Percentiles rank a stretch among this genome's conserved stretches.
phyloP scores from a whole-genome alignment of 2,113 vertebrate species.

The Onychostoma macrolepis region DNA sequence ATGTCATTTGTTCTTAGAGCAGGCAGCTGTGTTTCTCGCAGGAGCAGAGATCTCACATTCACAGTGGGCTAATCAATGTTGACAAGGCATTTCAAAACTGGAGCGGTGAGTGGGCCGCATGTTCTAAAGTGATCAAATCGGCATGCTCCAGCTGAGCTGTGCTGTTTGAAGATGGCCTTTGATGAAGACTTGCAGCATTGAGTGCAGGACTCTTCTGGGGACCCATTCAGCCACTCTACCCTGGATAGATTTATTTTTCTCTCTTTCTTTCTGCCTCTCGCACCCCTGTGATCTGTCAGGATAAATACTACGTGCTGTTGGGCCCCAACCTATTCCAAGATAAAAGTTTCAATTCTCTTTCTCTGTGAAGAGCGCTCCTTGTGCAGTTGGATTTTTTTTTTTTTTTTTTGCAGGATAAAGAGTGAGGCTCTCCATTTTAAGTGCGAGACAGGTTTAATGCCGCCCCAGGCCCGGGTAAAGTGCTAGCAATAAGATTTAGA shows the following conservation, averaged over 20 bases:
- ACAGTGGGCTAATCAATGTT: slow-evolving; percentile 55
- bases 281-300: slow-evolving; percentile 21
- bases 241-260: slow-evolving; percentile 29
- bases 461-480: slow-evolving; percentile 50
- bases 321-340: slow-evolving; percentile 42
- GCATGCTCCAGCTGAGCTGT: slow-evolving; percentile 41
- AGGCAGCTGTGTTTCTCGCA: slow-evolving; percentile 36
- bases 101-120: slow-evolving; percentile 46
- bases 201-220: slow-evolving; percentile 30
- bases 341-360: slow-evolving; percentile 47
- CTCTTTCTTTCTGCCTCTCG: slow-evolving; percentile 29
- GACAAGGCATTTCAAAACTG: slow-evolving; percentile 47
- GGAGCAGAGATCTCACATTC: slow-evolving; percentile 20
- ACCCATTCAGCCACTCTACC: slow-evolving; percentile 12
- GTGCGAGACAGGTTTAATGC: slow-evolving; percentile 68
- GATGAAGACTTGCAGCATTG: slow-evolving; percentile 27
- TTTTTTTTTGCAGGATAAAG: slow-evolving; percentile 55
- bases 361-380: slow-evolving; percentile 8
- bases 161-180: slow-evolving; percentile 55
- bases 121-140: slow-evolving; percentile 59
- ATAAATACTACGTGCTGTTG: slow-evolving; percentile 24
- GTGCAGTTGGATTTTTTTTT: slow-evolving; percentile 15
- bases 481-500: slow-evolving; percentile 67
- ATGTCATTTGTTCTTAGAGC: slow-evolving; percentile 28
- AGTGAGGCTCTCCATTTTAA: slow-evolving; percentile 60